phyloP scores from a whole-genome alignment of 2,797 vertebrate genomes.

The Vultur gryphus region DNA sequence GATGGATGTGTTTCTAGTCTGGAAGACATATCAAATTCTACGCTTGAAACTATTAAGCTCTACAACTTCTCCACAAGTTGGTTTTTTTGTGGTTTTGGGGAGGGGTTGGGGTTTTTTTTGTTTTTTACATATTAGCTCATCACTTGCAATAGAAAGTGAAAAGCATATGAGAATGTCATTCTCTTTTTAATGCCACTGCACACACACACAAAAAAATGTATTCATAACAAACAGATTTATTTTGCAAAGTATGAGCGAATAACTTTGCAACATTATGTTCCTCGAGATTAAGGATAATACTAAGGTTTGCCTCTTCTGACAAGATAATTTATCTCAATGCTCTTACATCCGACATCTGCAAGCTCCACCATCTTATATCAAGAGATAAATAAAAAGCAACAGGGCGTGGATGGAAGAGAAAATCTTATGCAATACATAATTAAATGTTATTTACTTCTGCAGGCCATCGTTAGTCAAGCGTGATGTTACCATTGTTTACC shows the following conservation, averaged over 20 bases:
- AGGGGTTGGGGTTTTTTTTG: accelerated
- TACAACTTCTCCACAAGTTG: neutral
- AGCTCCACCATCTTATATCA: neutral
- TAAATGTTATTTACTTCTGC: neutral
- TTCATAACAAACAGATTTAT: neutral
- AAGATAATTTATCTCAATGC: neutral
- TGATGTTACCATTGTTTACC: neutral
- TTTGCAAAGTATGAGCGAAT: neutral
- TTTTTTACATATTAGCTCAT: neutral
- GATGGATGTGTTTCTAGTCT: neutral
- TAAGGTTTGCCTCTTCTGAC: neutral
- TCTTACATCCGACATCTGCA: neutral
- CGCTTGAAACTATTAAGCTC: neutral
- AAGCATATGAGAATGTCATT: neutral
- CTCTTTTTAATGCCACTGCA: neutral
- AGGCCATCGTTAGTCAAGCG: neutral
- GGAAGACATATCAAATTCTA: neutral
- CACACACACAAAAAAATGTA: accelerated
- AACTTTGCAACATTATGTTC: neutral
- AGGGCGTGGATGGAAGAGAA: neutral
- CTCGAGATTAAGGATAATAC: neutral
- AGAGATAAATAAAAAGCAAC: neutral
- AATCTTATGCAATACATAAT: neutral
- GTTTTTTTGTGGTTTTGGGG: neutral
- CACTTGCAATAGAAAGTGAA: neutral